Base-by-base conservation (phyloP, 2,797 vertebrate species). In the Typhlichthys eigenmanni region DNA sequence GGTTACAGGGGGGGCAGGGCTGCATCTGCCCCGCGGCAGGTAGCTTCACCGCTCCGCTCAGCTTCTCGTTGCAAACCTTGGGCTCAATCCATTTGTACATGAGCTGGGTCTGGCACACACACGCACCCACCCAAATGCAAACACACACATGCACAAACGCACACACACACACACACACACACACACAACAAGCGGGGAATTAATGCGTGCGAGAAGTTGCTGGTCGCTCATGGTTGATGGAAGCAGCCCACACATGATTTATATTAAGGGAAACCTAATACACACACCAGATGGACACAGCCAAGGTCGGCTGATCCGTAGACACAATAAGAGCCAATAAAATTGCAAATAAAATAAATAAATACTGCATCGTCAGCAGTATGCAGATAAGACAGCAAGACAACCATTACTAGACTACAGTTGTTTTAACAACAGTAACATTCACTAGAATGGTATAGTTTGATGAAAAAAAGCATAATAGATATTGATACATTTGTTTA, bases 71-170 rank as follows among this genome's bases (percentile, higher is more conserved):
- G 80, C 97, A 99, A 85, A 95, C 94, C 78, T 98, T 99, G 0
- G 97, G 96, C 62, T 96, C 92, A 2, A 93, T 95, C 97, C 97
- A 99, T 72, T 98, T 97, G 87, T 95, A 98, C 95, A 95, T 96
- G 66, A 97, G 89, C 85, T 95, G 95, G 0, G 97, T 98, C 97
- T 99, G 83, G 59, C 62, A 59, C 13, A 24, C 19, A 19, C 19
- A 3, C 11, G 24, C 50, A 52, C 48, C 24, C 43, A 19, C 29
- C 64, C 34, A 69, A 24, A 19, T 2, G 59, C 62, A 59, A 13
- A 24, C 24, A 24, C 24, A 24, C 24, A 24, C 24, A 24, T 24
- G 24, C 24, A 24, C 24, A 24, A 24, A 24, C 24, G 24, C 24
- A 0, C 24, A 3, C 24, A 24, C 24, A 24, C 24, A 24, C 24